A percentile compares a stretch with the other conserved stretches of the same genome.
These are phyloP conservation scores for Zosterops lateralis DNA, from an alignment of 2,113 vertebrate genomes.

Conservation along the genomic window DNA sequence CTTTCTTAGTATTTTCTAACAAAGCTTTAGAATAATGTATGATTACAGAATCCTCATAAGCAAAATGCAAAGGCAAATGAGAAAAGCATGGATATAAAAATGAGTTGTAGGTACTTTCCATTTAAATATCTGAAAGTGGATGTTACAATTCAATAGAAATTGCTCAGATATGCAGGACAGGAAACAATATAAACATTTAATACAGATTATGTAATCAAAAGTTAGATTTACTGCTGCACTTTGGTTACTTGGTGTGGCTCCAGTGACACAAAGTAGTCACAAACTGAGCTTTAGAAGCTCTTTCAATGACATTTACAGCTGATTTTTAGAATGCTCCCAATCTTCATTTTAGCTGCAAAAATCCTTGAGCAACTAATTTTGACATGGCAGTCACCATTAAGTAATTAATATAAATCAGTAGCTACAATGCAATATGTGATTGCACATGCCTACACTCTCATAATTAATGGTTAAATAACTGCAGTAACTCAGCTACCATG, in stretches of 20 bases:
- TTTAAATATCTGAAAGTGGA: neutral
- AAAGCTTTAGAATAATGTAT: neutral
- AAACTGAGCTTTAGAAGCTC: neutral
- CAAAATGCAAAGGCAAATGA: neutral
- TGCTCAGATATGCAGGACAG: neutral
- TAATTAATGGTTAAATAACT: neutral
- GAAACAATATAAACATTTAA: neutral
- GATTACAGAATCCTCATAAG: neutral
- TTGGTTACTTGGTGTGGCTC: neutral
- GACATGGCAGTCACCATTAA: neutral
- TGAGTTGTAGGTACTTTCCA: neutral
- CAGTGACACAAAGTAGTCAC: neutral
- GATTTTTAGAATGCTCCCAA: neutral
- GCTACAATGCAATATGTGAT: neutral
- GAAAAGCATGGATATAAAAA: neutral
- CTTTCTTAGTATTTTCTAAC: slow-evolving; percentile 7
- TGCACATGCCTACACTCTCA: neutral
- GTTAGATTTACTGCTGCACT: neutral
- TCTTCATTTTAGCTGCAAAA: neutral
- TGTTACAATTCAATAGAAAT: neutral
- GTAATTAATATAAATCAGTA: neutral
- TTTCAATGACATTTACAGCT: neutral
- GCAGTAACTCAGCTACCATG: neutral
- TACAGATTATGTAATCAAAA: neutral
- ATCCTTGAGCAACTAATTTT: neutral